A percentile compares a stretch with the other conserved stretches of the same genome.
Conservation (phyloP, 35 echinoderm and acorn worm genomes). For the Apostichopus parvimensis region DNA sequence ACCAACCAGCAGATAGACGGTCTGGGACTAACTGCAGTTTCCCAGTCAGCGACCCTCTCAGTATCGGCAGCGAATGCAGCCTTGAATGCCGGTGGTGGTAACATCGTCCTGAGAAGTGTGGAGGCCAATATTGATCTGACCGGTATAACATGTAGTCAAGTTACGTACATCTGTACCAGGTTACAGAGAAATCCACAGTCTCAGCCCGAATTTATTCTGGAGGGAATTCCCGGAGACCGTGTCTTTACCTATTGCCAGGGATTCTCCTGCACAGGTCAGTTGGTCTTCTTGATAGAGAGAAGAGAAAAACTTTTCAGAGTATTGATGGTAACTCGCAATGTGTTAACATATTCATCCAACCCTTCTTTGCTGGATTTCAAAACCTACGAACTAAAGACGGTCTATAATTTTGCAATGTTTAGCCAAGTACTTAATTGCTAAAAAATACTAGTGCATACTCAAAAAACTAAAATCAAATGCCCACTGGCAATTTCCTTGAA, state of each 20-base stretch:
- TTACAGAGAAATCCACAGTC: slow-evolving; percentile 3
- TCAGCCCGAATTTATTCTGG: slow-evolving; percentile 47
- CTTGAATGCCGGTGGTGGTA: background rate
- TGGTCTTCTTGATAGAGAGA: background rate
- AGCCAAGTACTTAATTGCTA: too few species aligned
- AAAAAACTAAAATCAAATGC: too few species aligned
- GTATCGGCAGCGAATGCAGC: slow-evolving; percentile 28
- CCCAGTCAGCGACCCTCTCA: background rate
- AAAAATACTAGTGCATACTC: too few species aligned
- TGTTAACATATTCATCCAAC: too few species aligned
- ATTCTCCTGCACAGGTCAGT: slow-evolving; percentile 39
- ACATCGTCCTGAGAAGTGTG: slow-evolving; percentile 7
- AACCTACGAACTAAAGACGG: too few species aligned
- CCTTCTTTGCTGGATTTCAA: too few species aligned
- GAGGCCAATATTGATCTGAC: slow-evolving; percentile 51
- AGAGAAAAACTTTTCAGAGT: too few species aligned
- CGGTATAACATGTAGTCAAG: slow-evolving; percentile 5
- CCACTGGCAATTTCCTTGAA: too few species aligned
- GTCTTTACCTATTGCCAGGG: slow-evolving; percentile 34
- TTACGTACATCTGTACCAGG: slow-evolving; percentile 47
- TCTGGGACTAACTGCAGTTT: background rate
- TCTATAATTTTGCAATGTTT: too few species aligned
- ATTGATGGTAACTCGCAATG: too few species aligned
- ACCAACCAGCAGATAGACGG: slow-evolving; percentile 26
- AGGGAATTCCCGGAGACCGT: slow-evolving; percentile 26